Evolutionary conservation across 2,888 invertebrate species (phyloP).

Genomic region (Lasioglossum leucozonium): DNA sequence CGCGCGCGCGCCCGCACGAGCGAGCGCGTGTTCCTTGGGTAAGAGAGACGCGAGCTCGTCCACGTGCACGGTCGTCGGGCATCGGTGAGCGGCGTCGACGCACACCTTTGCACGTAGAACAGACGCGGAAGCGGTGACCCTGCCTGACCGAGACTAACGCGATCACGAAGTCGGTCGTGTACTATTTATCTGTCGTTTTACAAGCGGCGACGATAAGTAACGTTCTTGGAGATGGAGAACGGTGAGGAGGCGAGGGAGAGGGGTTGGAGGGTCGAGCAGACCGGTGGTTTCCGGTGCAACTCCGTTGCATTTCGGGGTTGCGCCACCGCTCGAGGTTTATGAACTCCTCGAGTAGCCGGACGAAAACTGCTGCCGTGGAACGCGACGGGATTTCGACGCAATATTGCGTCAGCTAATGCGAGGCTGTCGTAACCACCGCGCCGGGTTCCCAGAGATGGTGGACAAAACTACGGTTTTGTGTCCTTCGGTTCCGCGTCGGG

Average conservation of each 20-base stretch:
- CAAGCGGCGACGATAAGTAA: conserved; percentile 48
- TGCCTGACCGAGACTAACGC: conserved; percentile 49
- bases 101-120: conserved; percentile 18
- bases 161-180: conserved; percentile 56
- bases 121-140: conserved; percentile 67
- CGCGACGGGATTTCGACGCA: conserved; percentile 8
- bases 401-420: conserved; percentile 9
- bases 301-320: conserved; percentile 7
- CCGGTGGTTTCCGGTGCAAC: conserved; percentile 13
- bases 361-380: not conserved
- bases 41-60: not conserved
- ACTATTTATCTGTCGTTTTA: conserved; percentile 61
- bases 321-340: conserved; percentile 16
- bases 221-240: not conserved
- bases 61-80: not conserved
- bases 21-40: not conserved
- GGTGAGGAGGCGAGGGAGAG: not conserved
- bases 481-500: not conserved
- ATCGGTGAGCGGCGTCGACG: conserved; percentile 1
- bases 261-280: not conserved
- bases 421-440: not conserved
- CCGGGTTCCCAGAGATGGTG: not conserved
- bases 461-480: not conserved
- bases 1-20: conserved; percentile 7
- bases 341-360: not conserved